Evolutionary conservation across 2,113 vertebrate species (phyloP).

Genomic region (Rynchops niger): DNA sequence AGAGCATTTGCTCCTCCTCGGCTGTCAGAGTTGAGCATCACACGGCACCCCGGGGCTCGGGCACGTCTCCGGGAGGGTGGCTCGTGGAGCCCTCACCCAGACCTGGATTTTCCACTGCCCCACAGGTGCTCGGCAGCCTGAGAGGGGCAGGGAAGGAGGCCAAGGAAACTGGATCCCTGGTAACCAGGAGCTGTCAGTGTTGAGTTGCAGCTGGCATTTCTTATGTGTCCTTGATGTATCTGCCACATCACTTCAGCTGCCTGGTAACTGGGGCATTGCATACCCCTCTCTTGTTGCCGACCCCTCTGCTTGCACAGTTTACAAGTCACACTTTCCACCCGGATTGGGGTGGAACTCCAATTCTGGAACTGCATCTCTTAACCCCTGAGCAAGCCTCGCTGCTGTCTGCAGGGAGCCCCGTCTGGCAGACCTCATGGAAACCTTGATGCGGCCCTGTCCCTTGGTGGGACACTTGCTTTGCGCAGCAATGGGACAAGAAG

Average conservation of each 20-base stretch:
- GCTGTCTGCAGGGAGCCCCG: background rate
- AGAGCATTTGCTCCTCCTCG: fast-evolving
- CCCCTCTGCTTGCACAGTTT: background rate
- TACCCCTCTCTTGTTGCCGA: background rate
- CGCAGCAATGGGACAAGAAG: background rate
- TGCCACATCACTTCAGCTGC: background rate
- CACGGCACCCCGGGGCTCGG: background rate
- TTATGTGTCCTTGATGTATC: background rate
- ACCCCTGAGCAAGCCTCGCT: background rate
- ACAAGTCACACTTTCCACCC: background rate
- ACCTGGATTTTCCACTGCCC: background rate
- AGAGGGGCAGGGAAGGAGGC: background rate
- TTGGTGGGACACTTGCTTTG: background rate
- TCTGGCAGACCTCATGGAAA: background rate
- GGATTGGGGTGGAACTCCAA: fast-evolving
- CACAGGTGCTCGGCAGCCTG: background rate
- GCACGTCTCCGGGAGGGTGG: fast-evolving
- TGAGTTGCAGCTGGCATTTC: conserved; percentile 30
- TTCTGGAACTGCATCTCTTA: background rate
- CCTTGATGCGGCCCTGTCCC: background rate
- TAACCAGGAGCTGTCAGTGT: background rate
- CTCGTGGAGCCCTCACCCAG: background rate
- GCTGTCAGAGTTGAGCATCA: background rate
- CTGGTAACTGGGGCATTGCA: fast-evolving
- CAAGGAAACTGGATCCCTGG: conserved; percentile 26